phyloP scores from a whole-genome alignment of 1,140 invertebrate species.

The Papilio aristodemus region DNA sequence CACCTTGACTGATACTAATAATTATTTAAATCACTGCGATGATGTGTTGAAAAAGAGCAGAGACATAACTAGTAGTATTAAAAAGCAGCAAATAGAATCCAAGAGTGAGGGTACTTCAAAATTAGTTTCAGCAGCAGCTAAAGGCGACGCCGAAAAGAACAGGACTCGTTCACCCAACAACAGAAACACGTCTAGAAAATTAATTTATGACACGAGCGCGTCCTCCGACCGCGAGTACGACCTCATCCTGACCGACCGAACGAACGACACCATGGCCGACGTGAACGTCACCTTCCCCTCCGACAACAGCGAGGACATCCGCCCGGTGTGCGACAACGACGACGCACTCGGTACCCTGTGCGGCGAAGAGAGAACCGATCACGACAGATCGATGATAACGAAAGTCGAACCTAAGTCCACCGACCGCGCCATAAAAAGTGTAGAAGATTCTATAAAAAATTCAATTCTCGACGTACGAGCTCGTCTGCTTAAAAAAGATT shows the following conservation, averaged over 20 bases:
- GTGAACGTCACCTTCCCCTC: constrained; percentile 75
- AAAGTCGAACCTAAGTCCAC: constrained; percentile 35
- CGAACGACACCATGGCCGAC: constrained; percentile 77
- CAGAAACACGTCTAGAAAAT: constrained; percentile 54
- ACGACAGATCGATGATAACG: constrained; percentile 30
- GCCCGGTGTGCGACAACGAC: background rate
- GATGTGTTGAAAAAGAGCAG: constrained; percentile 64
- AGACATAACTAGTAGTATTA: constrained; percentile 62
- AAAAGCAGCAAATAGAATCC: constrained; percentile 44
- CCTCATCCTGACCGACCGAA: constrained; percentile 70
- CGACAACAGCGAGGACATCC: constrained; percentile 59
- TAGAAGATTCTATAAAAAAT: constrained; percentile 52
- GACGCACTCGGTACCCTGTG: constrained; percentile 29
- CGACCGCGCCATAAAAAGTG: constrained; percentile 49
- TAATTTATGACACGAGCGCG: constrained; percentile 63
- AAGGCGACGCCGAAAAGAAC: constrained; percentile 44
- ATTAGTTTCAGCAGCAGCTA: constrained; percentile 38
- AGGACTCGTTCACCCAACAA: constrained; percentile 52
- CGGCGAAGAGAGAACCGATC: constrained; percentile 32
- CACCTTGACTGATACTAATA: constrained; percentile 65
- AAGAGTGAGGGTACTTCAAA: constrained; percentile 40
- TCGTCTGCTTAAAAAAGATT: constrained; percentile 35
- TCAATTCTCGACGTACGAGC: constrained; percentile 46
- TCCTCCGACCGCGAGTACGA: constrained; percentile 67
- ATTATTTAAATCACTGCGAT: constrained; percentile 65